These are phyloP conservation scores for Hippocampus mohnikei DNA, from an alignment of 2,113 vertebrate species.

Conservation along the genomic window DNA sequence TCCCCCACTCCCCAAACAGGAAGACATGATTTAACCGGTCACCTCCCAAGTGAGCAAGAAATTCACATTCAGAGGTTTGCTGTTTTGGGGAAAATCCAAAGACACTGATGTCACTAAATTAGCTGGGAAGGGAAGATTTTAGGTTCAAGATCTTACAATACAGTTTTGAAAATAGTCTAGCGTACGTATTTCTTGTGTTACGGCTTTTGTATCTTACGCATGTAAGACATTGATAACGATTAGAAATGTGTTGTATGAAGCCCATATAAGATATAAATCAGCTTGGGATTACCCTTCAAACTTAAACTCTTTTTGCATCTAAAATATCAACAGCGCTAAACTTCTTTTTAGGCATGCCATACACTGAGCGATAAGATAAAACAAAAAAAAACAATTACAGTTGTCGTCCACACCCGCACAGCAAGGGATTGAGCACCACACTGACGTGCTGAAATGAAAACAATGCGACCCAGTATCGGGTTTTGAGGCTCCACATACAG, in stretches of 20 bases:
- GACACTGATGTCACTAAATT: not conserved
- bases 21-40: slow-evolving; percentile 44
- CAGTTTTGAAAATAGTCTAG: not conserved
- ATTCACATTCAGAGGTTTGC: slow-evolving; percentile 15
- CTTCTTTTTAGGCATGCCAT: no score
- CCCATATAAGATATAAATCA: not conserved
- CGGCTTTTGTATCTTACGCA: not conserved
- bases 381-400: no score
- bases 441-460: no score
- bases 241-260: not conserved
- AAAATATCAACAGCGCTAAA: no score
- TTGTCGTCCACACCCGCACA: no score
- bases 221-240: not conserved
- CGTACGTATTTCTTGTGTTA: not conserved
- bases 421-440: no score
- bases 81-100: slow-evolving; percentile 22
- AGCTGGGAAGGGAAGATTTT: not conserved
- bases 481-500: no score
- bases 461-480: no score
- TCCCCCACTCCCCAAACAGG: slow-evolving; percentile 42
- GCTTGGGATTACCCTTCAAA: no score
- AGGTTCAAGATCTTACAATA: not conserved
- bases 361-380: no score
- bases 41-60: slow-evolving; percentile 29
- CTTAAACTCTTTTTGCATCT: no score